phyloP scores from a whole-genome alignment of 2,797 vertebrate species.

The Orestias chungarensis region DNA sequence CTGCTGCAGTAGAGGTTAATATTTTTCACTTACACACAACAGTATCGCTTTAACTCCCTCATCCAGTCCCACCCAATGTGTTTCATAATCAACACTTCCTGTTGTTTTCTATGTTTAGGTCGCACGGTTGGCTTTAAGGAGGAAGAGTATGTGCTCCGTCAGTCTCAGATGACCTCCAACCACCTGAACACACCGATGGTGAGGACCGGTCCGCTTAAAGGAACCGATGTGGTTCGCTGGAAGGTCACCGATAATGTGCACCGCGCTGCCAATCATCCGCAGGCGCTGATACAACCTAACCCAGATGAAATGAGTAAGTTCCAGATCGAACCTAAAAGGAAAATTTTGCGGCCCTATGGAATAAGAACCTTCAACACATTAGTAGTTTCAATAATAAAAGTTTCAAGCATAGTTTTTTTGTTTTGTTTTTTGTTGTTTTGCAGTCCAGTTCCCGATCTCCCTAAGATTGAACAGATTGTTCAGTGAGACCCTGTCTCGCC shows the following conservation, averaged over 20 bases:
- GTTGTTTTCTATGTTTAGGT: constrained; percentile 73
- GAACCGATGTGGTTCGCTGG: constrained; percentile 90
- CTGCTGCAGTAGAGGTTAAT: constrained; percentile 89
- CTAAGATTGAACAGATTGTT: constrained; percentile 88
- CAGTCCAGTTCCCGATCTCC: constrained; percentile 86
- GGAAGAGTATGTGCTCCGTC: constrained; percentile 92
- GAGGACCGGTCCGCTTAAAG: constrained; percentile 88
- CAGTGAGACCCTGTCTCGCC: constrained; percentile 84
- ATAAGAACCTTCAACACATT: neutral
- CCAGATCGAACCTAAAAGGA: neutral
- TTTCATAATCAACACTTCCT: neutral
- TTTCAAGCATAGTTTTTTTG: too few species aligned
- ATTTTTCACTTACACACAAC: neutral
- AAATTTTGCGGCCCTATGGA: neutral
- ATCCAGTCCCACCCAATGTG: neutral
- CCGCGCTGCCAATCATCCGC: constrained; percentile 70
- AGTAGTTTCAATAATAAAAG: too few species aligned
- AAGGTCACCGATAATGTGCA: constrained; percentile 94
- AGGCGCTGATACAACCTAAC: constrained; percentile 76
- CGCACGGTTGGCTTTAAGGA: constrained; percentile 95
- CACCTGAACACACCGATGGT: constrained; percentile 93
- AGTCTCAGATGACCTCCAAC: constrained; percentile 89
- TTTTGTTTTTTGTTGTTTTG: neutral
- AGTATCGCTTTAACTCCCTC: neutral
- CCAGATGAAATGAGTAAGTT: constrained; percentile 88